These are phyloP conservation scores for Pimephales promelas DNA, from an alignment of 2,113 vertebrate species.

Conservation along the genomic window DNA sequence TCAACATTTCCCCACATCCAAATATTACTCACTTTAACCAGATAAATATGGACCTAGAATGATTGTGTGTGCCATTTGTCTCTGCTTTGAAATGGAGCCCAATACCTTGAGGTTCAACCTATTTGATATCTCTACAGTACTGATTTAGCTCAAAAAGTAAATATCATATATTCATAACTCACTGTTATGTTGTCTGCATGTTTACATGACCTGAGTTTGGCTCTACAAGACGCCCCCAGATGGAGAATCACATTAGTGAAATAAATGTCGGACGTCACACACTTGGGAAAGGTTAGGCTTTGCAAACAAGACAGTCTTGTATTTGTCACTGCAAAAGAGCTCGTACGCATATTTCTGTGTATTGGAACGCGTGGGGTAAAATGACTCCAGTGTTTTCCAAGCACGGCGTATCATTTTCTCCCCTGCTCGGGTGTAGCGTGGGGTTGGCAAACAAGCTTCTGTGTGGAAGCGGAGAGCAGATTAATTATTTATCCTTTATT, in stretches of 20 bases:
- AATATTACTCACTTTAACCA: not conserved
- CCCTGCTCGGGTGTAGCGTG: conserved; percentile 60
- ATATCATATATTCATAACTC: not conserved
- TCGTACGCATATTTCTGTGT: conserved; percentile 55
- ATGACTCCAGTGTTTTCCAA: conserved; percentile 72
- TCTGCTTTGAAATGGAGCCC: not conserved
- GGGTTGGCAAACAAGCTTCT: conserved; percentile 69
- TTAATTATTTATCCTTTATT: conserved; percentile 74
- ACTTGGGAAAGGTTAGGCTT: conserved; percentile 34
- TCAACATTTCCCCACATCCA: not conserved
- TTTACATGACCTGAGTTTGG: conserved; percentile 25
- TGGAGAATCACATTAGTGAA: not conserved
- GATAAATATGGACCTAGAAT: not conserved
- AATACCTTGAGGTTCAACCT: not conserved
- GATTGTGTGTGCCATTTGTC: not conserved
- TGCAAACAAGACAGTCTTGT: conserved; percentile 38
- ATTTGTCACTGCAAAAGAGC: conserved; percentile 42
- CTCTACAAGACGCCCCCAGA: not conserved
- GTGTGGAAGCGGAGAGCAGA: conserved; percentile 66
- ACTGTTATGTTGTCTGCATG: not conserved
- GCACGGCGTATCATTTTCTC: conserved; percentile 67
- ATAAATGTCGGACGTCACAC: not conserved
- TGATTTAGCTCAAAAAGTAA: not conserved
- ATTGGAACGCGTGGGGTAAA: conserved; percentile 65
- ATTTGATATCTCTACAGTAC: not conserved